A percentile compares a stretch with the other conserved stretches of the same genome.
phyloP scores from a whole-genome alignment of 2,797 vertebrate genomes.

The Nannoperca obscura region DNA sequence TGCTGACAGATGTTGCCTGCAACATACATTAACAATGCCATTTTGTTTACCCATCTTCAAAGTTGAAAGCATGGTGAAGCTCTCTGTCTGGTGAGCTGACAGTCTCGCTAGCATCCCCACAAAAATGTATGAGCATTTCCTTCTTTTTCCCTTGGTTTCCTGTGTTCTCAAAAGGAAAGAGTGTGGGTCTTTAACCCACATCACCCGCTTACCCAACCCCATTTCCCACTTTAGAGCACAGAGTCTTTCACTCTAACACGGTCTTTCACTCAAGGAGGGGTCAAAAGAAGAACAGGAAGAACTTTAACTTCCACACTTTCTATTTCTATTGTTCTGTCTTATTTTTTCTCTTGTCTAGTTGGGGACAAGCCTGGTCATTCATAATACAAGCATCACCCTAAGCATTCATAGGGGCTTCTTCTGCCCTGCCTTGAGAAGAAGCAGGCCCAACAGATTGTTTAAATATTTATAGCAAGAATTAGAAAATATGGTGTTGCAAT shows the following conservation, averaged over 20 bases:
- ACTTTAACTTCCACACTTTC: slow-evolving; percentile 54
- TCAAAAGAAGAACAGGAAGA: slow-evolving; percentile 50
- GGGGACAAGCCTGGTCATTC: slow-evolving; percentile 38
- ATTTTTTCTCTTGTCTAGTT: slow-evolving; percentile 38
- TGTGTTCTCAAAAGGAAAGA: slow-evolving; percentile 40
- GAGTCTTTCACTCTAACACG: neutral
- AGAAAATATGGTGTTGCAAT: neutral
- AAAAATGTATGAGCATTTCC: slow-evolving; percentile 53
- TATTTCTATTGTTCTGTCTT: slow-evolving; percentile 61
- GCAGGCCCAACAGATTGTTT: neutral
- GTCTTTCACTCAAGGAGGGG: slow-evolving; percentile 4
- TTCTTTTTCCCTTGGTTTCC: slow-evolving; percentile 56
- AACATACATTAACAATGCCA: no score
- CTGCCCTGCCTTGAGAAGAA: neutral
- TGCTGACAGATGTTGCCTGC: no score
- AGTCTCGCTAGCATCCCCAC: no score
- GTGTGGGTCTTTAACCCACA: slow-evolving; percentile 11
- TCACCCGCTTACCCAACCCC: no score
- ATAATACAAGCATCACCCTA: slow-evolving; percentile 52
- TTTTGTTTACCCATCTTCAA: no score
- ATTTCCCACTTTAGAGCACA: slow-evolving; percentile 41
- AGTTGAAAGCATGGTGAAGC: no score
- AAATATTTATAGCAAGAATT: neutral
- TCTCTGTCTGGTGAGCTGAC: no score
- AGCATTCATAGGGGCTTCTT: neutral